Conservation (phyloP, 2,797 vertebrate genomes). For the Gobionotothen gibberifrons region DNA sequence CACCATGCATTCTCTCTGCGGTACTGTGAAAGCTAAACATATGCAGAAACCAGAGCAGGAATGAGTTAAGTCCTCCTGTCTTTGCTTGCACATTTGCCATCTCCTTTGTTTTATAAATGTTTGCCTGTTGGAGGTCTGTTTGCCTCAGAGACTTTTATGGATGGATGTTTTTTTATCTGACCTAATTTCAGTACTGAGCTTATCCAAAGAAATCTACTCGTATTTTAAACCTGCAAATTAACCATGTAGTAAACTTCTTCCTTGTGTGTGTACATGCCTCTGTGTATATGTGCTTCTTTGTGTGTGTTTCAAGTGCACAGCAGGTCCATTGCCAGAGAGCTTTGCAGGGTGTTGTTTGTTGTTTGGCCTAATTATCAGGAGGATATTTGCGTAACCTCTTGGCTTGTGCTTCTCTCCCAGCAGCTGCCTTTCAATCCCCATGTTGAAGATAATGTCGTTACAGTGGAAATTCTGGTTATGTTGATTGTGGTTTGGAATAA, state of each 20-base stretch:
- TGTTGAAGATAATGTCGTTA: constrained; percentile 18
- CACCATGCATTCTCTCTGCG: constrained; percentile 6
- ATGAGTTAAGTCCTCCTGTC: constrained; percentile 39
- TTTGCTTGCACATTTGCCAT: constrained; percentile 25
- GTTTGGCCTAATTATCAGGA: constrained; percentile 55
- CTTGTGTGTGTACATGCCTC: neutral
- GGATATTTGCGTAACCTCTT: constrained; percentile 54
- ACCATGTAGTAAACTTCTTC: neutral
- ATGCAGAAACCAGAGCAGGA: constrained; percentile 17
- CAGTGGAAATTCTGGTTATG: constrained; percentile 24
- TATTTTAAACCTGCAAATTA: neutral
- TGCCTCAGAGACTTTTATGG: constrained; percentile 25
- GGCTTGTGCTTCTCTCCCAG: constrained; percentile 29
- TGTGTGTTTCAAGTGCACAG: constrained; percentile 34
- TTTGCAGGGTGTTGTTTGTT: constrained; percentile 52
- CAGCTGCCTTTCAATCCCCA: constrained; percentile 37
- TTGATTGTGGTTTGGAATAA: constrained; percentile 6
- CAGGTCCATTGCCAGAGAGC: constrained; percentile 16
- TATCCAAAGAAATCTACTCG: constrained; percentile 7
- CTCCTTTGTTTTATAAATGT: constrained; percentile 48
- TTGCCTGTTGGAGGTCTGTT: constrained; percentile 47
- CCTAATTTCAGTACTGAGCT: constrained; percentile 25
- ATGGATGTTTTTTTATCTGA: constrained; percentile 38
- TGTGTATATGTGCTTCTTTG: constrained; percentile 2
- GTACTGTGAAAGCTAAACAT: constrained; percentile 22